Percentiles rank a stretch among this genome's conserved stretches.
Evolutionary conservation across 2,888 invertebrate genomes (phyloP).

Genomic region (Elegia similella): DNA sequence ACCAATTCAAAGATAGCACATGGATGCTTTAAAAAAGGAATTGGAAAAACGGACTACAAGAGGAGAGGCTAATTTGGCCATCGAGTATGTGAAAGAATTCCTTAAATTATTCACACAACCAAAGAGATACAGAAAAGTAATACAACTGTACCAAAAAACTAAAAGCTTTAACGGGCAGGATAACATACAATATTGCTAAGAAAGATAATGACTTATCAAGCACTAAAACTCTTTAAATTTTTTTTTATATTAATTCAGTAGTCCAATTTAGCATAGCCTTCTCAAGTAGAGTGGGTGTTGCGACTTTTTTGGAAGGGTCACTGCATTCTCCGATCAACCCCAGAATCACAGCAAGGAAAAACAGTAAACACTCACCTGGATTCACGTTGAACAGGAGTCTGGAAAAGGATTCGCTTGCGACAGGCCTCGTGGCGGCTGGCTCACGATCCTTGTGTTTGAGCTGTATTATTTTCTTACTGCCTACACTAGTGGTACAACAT

Average conservation of each 20-base stretch:
- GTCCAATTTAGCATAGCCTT: too few species aligned
- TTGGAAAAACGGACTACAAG: neutral
- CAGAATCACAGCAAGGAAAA: too few species aligned
- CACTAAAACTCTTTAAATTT: constrained; percentile 15
- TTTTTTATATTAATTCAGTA: constrained; percentile 17
- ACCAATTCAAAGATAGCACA: constrained; percentile 1
- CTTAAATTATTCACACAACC: constrained; percentile 13
- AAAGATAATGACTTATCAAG: neutral
- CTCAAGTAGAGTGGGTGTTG: constrained; percentile 17
- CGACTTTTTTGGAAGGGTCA: too few species aligned
- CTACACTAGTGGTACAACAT: too few species aligned
- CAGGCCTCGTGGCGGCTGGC: too few species aligned
- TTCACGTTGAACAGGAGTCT: too few species aligned
- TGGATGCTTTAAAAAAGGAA: constrained; percentile 16
- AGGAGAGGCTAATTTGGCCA: constrained; percentile 17
- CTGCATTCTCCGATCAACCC: too few species aligned
- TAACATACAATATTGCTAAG: constrained; percentile 13
- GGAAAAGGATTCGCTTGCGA: too few species aligned
- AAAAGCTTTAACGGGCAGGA: neutral
- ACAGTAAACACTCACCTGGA: too few species aligned
- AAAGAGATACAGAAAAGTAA: neutral
- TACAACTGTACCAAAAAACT: neutral
- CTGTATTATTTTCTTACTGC: too few species aligned
- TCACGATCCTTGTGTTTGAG: too few species aligned
- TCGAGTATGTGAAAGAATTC: constrained; percentile 17